Evolutionary conservation across 2,888 invertebrate species (phyloP).

Genomic region (Ephialtes manifestator): DNA sequence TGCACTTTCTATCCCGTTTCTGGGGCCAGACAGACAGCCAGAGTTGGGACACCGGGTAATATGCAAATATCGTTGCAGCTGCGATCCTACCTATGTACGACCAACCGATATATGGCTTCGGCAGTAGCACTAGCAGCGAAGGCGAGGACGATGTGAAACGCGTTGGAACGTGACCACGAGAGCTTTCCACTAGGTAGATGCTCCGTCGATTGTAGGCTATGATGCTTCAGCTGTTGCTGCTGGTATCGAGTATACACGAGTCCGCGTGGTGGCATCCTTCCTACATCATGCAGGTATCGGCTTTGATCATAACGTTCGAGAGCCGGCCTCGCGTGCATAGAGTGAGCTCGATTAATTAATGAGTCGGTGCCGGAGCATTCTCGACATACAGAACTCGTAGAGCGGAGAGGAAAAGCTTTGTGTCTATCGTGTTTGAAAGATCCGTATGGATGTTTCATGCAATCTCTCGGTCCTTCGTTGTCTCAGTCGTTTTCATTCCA

Average conservation of each 20-base stretch:
- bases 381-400: slow-evolving; percentile 58
- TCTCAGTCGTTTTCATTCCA: slow-evolving; percentile 32
- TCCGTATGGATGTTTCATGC: slow-evolving; percentile 36
- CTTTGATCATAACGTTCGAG: slow-evolving; percentile 76
- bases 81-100: slow-evolving; percentile 73
- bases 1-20: slow-evolving; percentile 28
- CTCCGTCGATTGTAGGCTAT: slow-evolving; percentile 46
- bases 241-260: slow-evolving; percentile 73
- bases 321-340: slow-evolving; percentile 67
- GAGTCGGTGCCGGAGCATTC: slow-evolving; percentile 56
- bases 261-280: slow-evolving; percentile 29
- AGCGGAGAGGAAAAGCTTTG: slow-evolving; percentile 56
- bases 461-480: slow-evolving; percentile 32
- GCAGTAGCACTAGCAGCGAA: slow-evolving; percentile 57
- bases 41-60: slow-evolving; percentile 76
- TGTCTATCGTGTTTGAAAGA: slow-evolving; percentile 61
- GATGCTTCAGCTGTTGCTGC: slow-evolving; percentile 25
- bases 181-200: slow-evolving; percentile 51
- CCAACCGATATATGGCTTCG: slow-evolving; percentile 72
- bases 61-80: slow-evolving; percentile 82
- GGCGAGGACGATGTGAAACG: slow-evolving; percentile 62
- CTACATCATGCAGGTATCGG: slow-evolving; percentile 62
- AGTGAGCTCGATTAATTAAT: slow-evolving; percentile 68
- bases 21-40: slow-evolving; percentile 4
- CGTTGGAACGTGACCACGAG: slow-evolving; percentile 50